A percentile compares a stretch with the other conserved stretches of the same genome.
Evolutionary conservation across 2,888 invertebrate genomes (phyloP).

Genomic region (Nipponacmea schrenckii): DNA sequence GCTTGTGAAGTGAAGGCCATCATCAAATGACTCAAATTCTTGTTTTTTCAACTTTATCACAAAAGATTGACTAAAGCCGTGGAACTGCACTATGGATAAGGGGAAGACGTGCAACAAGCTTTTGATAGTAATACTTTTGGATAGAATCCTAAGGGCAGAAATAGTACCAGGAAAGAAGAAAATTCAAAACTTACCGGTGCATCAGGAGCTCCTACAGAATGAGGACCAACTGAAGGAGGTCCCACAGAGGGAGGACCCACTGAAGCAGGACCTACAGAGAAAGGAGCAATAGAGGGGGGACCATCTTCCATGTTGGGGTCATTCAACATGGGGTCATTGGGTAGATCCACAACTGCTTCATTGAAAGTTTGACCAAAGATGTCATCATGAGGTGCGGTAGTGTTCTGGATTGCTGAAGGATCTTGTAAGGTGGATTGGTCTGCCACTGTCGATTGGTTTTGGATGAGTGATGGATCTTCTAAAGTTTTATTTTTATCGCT

Average conservation of each 20-base stretch:
- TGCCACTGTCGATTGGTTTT: conserved; percentile 16
- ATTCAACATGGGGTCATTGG: conserved; percentile 48
- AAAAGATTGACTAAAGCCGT: no score
- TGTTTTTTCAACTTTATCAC: no score
- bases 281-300: conserved; percentile 59
- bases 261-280: conserved; percentile 54
- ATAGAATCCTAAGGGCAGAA: background rate
- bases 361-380: conserved; percentile 49
- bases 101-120: background rate
- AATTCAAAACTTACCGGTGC: conserved; percentile 40
- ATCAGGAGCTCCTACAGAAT: conserved; percentile 34
- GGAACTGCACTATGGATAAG: no score
- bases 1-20: no score
- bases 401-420: conserved; percentile 34
- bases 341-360: conserved; percentile 50
- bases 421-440: conserved; percentile 50
- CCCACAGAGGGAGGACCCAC: conserved; percentile 53
- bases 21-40: no score
- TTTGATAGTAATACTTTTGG: background rate
- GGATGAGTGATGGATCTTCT: conserved; percentile 16
- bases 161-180: no score
- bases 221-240: conserved; percentile 49
- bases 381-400: conserved; percentile 38
- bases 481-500: conserved; percentile 33
- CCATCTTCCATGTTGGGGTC: conserved; percentile 49